Base-by-base conservation (phyloP, 2,113 vertebrate species). In the Paraplagusia blochii region DNA sequence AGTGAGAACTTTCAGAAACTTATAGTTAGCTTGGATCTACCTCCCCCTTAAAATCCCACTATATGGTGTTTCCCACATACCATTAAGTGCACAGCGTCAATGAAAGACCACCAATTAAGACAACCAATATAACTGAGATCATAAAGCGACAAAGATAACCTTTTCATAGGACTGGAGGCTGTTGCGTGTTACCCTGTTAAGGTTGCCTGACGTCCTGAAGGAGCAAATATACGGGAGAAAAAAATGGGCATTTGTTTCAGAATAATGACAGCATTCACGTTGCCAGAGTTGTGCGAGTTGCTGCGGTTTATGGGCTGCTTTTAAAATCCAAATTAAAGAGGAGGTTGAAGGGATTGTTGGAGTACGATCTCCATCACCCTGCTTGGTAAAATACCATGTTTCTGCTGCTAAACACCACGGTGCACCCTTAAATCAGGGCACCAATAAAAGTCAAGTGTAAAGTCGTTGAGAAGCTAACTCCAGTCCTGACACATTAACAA, bases 241-340 rank as follows among this genome's bases (percentile, higher is more conserved):
- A 76, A 72, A 80, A 63, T 14, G 58, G 62, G 42, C 65, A 76
- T 81, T 88, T 84, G 79, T 78, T 79, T 75, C 13, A 72, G 73
- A 82, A 76, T 86, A 81, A 86, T 81, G 65, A 84, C 74, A 76
- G 80, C 67, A 80, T 85, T 76, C 10, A 61, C 55, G 70, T 11
- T 79, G 63, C 72, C 80, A 80, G 76, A 63, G 57, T 79, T 81
- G 71, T 72, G 82, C 71, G 80, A 85, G 76, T 82, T 80, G 64
- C 85, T 74, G 76, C 81, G 80, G 77, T 87, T 85, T 81, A 86
- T 81, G 60, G 45, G 79, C 73, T 68, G 75, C 83, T 80, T 83
- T 87, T 82, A 87, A 86, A 87, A 84, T 68, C 75, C 81, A 87
- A 88, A 86, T 81, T 87, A 87, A 88, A 82, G 6, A 77, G 80